Evolutionary conservation across 2,888 invertebrate genomes (phyloP).

Genomic region (Morpho achilles): DNA sequence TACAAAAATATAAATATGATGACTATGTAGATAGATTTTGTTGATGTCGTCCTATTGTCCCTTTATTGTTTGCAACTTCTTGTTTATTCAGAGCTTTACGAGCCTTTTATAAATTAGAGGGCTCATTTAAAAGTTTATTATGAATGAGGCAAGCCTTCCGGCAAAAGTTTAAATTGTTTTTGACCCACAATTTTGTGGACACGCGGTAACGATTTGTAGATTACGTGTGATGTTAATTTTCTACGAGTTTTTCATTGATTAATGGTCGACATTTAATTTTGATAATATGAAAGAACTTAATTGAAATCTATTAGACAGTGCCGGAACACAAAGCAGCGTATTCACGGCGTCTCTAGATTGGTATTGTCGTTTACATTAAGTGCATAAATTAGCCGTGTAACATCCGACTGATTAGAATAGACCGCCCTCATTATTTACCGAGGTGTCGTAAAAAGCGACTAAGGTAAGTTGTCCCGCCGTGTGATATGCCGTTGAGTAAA

Average conservation of each 20-base stretch:
- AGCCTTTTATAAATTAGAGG: constrained; percentile 26
- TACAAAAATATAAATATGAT: too few relatives aligned
- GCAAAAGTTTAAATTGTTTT: constrained; percentile 21
- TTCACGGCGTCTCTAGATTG: constrained; percentile 12
- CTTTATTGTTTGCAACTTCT: constrained; percentile 23
- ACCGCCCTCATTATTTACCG: too few relatives aligned
- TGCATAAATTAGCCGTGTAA: too few relatives aligned
- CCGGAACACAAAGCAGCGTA: constrained; percentile 9
- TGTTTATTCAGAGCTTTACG: constrained; percentile 26
- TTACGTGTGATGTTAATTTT: background rate
- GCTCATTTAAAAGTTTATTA: constrained; percentile 28
- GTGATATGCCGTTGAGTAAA: too few relatives aligned
- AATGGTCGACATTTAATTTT: too few relatives aligned
- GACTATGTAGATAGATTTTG: background rate
- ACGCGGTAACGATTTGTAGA: constrained; percentile 7
- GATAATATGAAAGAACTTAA: too few relatives aligned
- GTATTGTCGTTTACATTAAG: constrained; percentile 13
- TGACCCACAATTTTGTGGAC: constrained; percentile 16
- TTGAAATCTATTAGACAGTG: background rate
- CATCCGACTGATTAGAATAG: too few relatives aligned
- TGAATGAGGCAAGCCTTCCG: constrained; percentile 22
- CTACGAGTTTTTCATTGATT: background rate
- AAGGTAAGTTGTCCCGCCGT: too few relatives aligned
- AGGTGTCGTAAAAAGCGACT: too few relatives aligned
- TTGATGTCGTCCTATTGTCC: constrained; percentile 14